Base-by-base conservation (phyloP, 2,888 invertebrate genomes). In the Lepas anatifera region DNA sequence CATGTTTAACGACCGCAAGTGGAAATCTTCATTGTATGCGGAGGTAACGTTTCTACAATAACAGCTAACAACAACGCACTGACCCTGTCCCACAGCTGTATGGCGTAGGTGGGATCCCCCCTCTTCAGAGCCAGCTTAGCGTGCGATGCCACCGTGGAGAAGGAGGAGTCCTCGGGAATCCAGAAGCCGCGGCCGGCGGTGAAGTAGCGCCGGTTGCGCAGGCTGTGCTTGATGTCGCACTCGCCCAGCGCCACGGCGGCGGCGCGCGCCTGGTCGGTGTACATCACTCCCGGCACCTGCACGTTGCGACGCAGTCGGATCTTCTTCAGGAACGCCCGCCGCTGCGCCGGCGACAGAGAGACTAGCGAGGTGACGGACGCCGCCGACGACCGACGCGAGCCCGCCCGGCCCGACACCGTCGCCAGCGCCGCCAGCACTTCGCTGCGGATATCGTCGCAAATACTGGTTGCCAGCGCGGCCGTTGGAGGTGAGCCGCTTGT, bases 221-320 rank as follows among this genome's bases (percentile, higher is more conserved):
- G 64, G 39, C 39, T 64, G 64, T 37, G 25, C 64, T 64, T 64
- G 64, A 64, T 64, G 39, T 64, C 64, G 39, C 27, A 39, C 64
- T 64, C 37, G 39, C 64, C 64, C 11, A 64, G 64, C 39, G 64
- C 39, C 25, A 64, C 64, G 11, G 64, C 64, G 22, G 64, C 64
- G 2, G 37, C 64, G 39, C 64, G 64, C n/a, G 64, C 64, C 25
- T 39, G 64, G 64, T 64, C 64, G 25, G 64, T 64, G 64, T 39
- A 64, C 64, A 64, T 64, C 8, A 64, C 64, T 2, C 64, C 64
- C 25, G 35, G 35, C 37, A 37, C 25, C 64, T 39, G 64, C 39
- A 64, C 64, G 39, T 39, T 64, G 1, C 64, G 64, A 4, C 64
- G n/a, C 32, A 58, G 58, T 22, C 58, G 58, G 6, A 58, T 32